These are phyloP conservation scores for Sericinus montela DNA, from an alignment of 2,888 invertebrate genomes.

Conservation along the genomic window DNA sequence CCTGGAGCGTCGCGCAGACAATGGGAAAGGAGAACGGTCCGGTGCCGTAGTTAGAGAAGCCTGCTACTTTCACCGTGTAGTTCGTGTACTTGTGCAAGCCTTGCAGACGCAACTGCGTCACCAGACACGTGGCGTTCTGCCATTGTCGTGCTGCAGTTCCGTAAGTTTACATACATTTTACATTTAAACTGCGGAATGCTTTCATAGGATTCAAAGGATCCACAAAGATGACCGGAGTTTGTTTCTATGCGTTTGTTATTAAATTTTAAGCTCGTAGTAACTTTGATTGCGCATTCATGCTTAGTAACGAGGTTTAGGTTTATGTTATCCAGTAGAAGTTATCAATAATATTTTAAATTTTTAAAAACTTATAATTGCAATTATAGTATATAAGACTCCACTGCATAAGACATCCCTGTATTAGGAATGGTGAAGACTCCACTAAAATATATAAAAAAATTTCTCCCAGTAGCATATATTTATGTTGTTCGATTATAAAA, in stretches of 20 bases:
- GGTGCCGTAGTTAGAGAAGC: constrained; percentile 91
- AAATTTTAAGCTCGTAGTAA: not conserved
- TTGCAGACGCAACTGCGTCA: constrained; percentile 87
- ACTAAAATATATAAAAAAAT: too few relatives aligned
- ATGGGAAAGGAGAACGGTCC: constrained; percentile 88
- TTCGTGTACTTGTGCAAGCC: constrained; percentile 90
- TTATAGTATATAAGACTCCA: too few relatives aligned
- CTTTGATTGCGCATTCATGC: not conserved
- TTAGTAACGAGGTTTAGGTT: not conserved
- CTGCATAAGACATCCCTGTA: too few relatives aligned
- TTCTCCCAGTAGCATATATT: too few relatives aligned
- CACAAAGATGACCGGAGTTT: not conserved
- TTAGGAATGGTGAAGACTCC: too few relatives aligned
- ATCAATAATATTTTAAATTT: too few relatives aligned
- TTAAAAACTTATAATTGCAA: too few relatives aligned
- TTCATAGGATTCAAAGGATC: constrained; percentile 6
- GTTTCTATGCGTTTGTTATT: not conserved
- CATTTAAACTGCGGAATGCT: constrained; percentile 12
- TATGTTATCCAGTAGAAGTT: too few relatives aligned
- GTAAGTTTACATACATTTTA: constrained; percentile 20
- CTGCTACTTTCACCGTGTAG: constrained; percentile 91
- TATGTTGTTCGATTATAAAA: too few relatives aligned
- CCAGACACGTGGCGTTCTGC: constrained; percentile 80
- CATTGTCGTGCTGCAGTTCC: constrained; percentile 58
- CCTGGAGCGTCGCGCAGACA: constrained; percentile 90